Percentiles rank a stretch among this genome's conserved stretches.
phyloP scores from a whole-genome alignment of 64 coral and sea anemone species.

The Stichodactyla helianthus region DNA sequence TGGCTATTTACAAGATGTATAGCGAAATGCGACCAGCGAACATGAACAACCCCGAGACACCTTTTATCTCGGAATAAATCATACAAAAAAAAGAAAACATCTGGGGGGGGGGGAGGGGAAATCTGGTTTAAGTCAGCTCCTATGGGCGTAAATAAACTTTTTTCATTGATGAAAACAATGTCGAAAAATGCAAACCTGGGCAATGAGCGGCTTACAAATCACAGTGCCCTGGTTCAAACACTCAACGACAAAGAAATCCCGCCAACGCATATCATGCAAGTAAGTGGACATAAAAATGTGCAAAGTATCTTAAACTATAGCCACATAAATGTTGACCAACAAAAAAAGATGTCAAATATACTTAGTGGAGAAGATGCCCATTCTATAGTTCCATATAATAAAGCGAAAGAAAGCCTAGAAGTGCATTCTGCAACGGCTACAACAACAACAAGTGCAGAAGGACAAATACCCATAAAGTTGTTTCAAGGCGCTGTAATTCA shows the following conservation, averaged over 20 bases:
- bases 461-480: not conserved
- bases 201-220: conserved; percentile 23
- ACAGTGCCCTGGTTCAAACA: conserved; percentile 42
- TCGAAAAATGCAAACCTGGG: not conserved
- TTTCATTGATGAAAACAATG: not conserved
- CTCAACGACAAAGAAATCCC: conserved; percentile 29
- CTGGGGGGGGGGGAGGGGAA: too few species aligned
- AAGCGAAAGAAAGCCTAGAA: not conserved
- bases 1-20: conserved; percentile 37
- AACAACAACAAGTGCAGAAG: not conserved
- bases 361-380: not conserved
- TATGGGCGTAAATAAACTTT: conserved; percentile 42
- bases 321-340: not conserved
- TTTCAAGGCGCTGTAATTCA: not conserved
- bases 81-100: conserved; percentile 21
- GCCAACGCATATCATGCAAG: conserved; percentile 16
- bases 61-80: conserved; percentile 29
- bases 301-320: conserved; percentile 26
- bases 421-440: not conserved
- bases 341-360: conserved; percentile 30
- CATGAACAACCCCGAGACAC: conserved; percentile 31
- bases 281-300: conserved; percentile 19
- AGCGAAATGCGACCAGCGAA: conserved; percentile 24
- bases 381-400: not conserved
- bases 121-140: conserved; percentile 9